Conservation (phyloP, 2,113 vertebrate genomes). For the Antechinus stuartii region DNA sequence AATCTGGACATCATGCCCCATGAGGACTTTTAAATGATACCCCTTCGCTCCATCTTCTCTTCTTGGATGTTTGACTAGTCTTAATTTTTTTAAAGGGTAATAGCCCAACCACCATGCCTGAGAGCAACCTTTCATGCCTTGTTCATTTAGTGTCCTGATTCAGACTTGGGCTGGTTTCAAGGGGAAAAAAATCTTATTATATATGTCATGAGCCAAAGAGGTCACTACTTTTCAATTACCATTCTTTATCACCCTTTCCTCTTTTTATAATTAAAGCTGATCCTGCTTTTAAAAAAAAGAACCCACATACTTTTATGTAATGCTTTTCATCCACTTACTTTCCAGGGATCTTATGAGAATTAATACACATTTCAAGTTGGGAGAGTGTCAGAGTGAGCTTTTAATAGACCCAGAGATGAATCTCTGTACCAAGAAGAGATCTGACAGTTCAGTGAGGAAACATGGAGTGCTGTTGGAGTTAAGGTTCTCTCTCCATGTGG, state of each 20-base stretch:
- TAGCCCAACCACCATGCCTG: neutral
- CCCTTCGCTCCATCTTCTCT: neutral
- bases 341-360: neutral
- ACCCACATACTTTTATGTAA: neutral
- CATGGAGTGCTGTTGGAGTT: neutral
- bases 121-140: neutral
- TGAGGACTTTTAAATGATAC: neutral
- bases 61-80: neutral
- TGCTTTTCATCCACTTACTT: neutral
- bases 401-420: neutral
- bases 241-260: neutral
- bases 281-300: neutral
- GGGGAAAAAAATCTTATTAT: neutral
- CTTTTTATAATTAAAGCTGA: neutral
- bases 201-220: neutral
- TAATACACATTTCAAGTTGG: neutral
- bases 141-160: neutral
- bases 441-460: neutral
- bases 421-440: neutral
- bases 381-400: neutral
- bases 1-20: neutral
- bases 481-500: neutral
- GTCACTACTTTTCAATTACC: neutral
- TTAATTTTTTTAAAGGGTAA: neutral
- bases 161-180: neutral